phyloP scores from a whole-genome alignment of 2,888 invertebrate genomes.

The Caenorhabditis zanzibari region DNA sequence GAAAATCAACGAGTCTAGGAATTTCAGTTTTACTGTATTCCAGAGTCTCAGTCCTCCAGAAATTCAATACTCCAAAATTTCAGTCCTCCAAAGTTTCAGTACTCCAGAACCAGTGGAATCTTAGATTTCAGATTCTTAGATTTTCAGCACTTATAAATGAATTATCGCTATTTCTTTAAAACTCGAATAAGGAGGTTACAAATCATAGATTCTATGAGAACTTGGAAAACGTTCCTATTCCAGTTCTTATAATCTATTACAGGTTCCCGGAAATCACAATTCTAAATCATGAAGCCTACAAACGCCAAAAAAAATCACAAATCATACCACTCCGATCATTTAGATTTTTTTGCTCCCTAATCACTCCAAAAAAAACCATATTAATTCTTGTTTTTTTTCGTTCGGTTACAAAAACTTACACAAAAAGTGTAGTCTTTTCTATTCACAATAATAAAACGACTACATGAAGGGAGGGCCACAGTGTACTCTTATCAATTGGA shows the following conservation, averaged over 20 bases:
- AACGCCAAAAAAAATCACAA: background rate
- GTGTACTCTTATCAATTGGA: constrained; percentile 52
- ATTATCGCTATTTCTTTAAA: too few species aligned
- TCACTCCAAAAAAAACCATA: constrained; percentile 8
- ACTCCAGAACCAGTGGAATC: too few species aligned
- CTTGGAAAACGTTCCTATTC: too few species aligned
- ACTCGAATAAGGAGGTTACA: too few species aligned
- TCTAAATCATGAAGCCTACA: constrained; percentile 7
- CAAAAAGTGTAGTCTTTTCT: constrained; percentile 48
- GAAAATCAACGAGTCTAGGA: too few species aligned
- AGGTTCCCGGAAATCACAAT: background rate
- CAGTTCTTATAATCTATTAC: background rate
- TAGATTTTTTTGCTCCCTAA: background rate
- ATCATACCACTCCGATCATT: constrained; percentile 3
- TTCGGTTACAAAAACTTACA: constrained; percentile 15
- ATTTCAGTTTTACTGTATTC: too few species aligned
- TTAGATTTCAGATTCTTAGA: too few species aligned
- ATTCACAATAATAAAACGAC: constrained; percentile 1
- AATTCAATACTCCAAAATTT: too few species aligned
- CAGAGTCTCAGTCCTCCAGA: too few species aligned
- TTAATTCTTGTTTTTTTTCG: constrained; percentile 17
- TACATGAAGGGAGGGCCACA: constrained; percentile 42
- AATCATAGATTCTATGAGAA: too few species aligned
- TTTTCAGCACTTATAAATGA: too few species aligned
- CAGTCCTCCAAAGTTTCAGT: too few species aligned